Conservation (phyloP, 1,140 invertebrate genomes). For the Zaprionus vittiger region DNA sequence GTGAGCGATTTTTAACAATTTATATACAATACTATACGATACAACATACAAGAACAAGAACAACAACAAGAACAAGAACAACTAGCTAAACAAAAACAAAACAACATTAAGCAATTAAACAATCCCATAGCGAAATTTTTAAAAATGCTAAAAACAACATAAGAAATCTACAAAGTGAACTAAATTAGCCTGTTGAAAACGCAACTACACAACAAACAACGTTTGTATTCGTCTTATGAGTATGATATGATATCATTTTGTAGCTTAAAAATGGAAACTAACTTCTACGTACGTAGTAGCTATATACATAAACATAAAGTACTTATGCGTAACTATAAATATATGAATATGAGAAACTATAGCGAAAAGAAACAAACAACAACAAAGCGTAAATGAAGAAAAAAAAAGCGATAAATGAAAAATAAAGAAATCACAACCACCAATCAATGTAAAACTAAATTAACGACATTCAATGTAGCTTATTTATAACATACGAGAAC, state of each 20-base stretch:
- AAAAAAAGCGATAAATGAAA: slow-evolving; percentile 35
- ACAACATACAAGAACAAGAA: slow-evolving; percentile 43
- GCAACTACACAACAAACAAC: slow-evolving; percentile 30
- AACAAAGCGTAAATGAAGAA: slow-evolving; percentile 51
- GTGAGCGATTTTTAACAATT: slow-evolving; percentile 76
- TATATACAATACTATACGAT: slow-evolving; percentile 56
- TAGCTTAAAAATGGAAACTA: slow-evolving; percentile 65
- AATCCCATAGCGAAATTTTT: slow-evolving; percentile 80
- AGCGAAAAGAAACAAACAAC: slow-evolving; percentile 28
- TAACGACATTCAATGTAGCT: slow-evolving; percentile 80
- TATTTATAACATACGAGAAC: slow-evolving; percentile 65
- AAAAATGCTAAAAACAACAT: slow-evolving; percentile 54
- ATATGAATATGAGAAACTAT: slow-evolving; percentile 69
- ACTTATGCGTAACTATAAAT: slow-evolving; percentile 64
- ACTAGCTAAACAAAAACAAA: slow-evolving; percentile 69
- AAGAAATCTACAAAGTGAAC: slow-evolving; percentile 45
- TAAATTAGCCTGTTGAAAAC: slow-evolving; percentile 63
- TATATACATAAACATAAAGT: slow-evolving; percentile 64
- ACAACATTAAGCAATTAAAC: slow-evolving; percentile 70
- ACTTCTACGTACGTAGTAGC: slow-evolving; percentile 70
- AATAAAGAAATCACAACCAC: slow-evolving; percentile 82
- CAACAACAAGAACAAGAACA: slow-evolving; percentile 31
- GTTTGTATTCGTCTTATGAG: slow-evolving; percentile 76
- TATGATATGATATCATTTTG: slow-evolving; percentile 78
- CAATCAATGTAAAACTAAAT: slow-evolving; percentile 83